Conservation (phyloP, 2,797 vertebrate genomes). For the Pseudotriccus pelzelni region DNA sequence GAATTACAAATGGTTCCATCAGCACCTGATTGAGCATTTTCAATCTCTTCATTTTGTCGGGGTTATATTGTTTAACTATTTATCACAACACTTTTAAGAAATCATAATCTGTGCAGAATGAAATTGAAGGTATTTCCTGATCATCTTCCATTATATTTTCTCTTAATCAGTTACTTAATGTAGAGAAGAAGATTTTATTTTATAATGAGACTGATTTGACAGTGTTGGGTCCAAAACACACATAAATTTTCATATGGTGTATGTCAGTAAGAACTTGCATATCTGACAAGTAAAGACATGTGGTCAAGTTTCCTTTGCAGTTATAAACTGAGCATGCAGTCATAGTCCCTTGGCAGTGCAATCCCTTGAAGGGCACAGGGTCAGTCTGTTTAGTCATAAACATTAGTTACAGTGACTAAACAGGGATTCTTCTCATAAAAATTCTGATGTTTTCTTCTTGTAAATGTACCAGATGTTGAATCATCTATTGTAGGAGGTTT, state of each 20-base stretch:
- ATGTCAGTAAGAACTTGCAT: not conserved
- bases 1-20: not conserved
- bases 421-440: conserved; percentile 38
- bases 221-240: not conserved
- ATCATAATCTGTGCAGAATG: not conserved
- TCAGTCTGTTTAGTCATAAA: not conserved
- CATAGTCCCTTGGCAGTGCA: not conserved
- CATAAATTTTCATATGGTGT: not conserved
- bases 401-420: conserved; percentile 36
- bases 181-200: not conserved
- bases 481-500: conserved; percentile 6
- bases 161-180: not conserved
- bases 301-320: not conserved
- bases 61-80: not conserved
- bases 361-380: not conserved
- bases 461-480: conserved; percentile 64
- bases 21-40: not conserved
- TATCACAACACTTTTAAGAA: not conserved
- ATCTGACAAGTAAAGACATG: not conserved
- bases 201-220: not conserved
- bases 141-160: not conserved
- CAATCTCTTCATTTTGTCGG: not conserved
- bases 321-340: not conserved
- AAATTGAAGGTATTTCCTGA: not conserved
- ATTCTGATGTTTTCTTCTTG: conserved; percentile 43